These are phyloP conservation scores for Malurus elegans DNA, from an alignment of 2,113 vertebrate genomes.

Conservation along the genomic window DNA sequence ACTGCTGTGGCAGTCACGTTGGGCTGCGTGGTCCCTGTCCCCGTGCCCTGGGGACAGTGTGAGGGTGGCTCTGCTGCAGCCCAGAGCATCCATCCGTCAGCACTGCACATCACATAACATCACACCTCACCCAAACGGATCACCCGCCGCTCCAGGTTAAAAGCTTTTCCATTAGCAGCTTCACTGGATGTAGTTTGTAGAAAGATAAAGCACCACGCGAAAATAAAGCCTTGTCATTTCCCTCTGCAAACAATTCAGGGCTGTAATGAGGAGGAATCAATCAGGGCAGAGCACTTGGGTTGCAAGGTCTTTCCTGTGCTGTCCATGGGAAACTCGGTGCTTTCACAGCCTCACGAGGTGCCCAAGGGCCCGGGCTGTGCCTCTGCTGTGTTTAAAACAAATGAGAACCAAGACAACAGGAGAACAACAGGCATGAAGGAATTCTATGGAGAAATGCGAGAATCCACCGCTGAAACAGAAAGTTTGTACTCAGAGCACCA, in stretches of 20 bases:
- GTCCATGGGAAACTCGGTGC: neutral
- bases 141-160: slow-evolving; percentile 61
- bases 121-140: slow-evolving; percentile 17
- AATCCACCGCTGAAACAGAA: fast-evolving
- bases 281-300: neutral
- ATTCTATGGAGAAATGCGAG: neutral
- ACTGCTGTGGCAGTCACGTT: neutral
- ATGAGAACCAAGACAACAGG: neutral
- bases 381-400: neutral
- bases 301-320: neutral
- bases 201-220: slow-evolving; percentile 27
- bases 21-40: neutral
- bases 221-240: slow-evolving; percentile 63
- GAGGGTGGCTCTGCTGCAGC: neutral
- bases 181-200: neutral
- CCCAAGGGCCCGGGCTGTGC: neutral
- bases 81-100: neutral
- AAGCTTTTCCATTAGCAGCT: slow-evolving; percentile 71
- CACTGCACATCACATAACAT: neutral
- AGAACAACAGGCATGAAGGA: neutral
- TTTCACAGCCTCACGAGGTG: neutral
- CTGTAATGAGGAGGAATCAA: slow-evolving; percentile 45
- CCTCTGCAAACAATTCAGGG: slow-evolving; percentile 45
- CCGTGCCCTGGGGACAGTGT: neutral
- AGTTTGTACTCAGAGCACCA: neutral